Conservation (phyloP, 2,113 vertebrate genomes). For the Calidris pugnax region DNA sequence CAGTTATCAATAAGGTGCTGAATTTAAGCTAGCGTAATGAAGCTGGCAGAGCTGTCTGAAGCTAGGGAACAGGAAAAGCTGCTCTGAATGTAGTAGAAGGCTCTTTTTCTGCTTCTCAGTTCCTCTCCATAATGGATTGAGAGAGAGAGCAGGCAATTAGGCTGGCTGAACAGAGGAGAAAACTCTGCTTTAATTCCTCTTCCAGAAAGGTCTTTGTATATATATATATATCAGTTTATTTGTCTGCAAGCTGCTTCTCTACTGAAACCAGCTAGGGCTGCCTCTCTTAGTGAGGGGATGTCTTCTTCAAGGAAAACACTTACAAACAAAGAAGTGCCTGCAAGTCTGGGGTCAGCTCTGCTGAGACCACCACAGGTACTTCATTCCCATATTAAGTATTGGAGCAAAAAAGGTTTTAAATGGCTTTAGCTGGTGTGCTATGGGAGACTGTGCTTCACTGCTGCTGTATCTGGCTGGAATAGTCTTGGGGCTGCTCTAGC, state of each 20-base stretch:
- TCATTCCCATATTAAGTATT: background rate
- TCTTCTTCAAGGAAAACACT: background rate
- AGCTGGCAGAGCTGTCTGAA: fast-evolving
- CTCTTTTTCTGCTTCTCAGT: background rate
- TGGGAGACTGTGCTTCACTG: background rate
- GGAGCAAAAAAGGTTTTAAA: background rate
- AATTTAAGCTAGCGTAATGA: background rate
- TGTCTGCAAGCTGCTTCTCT: background rate
- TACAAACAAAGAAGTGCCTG: background rate
- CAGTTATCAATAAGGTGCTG: background rate
- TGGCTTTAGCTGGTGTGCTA: background rate
- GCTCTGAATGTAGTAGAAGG: background rate
- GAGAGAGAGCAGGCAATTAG: fast-evolving
- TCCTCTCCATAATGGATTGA: background rate
- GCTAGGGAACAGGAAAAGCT: no score
- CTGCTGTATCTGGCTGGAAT: background rate
- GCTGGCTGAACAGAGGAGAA: background rate
- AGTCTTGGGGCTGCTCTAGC: background rate
- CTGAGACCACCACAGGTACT: background rate
- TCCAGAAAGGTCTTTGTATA: background rate
- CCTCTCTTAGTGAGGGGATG: background rate
- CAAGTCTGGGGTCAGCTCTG: no score
- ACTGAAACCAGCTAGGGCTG: background rate
- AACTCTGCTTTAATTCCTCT: background rate
- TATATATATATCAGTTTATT: fast-evolving